Conservation (phyloP, 2,888 invertebrate species). For the Mythimna vitellina region DNA sequence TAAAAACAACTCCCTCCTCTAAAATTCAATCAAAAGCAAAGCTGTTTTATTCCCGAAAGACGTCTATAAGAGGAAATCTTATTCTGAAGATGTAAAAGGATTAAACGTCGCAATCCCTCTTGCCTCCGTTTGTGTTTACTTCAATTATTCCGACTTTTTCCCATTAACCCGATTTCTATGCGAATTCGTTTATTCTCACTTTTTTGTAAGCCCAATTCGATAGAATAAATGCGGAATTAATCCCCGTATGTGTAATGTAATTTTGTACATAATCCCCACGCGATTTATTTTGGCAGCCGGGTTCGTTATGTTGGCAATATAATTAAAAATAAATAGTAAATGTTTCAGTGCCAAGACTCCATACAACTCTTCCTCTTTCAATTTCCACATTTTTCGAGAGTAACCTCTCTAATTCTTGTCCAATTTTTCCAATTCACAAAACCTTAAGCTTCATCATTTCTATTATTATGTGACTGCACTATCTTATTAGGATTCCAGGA, state of each 20-base stretch:
- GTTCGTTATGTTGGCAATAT: slow-evolving; percentile 19
- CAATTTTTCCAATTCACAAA: neutral
- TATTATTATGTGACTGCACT: slow-evolving; percentile 9
- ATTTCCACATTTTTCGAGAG: neutral
- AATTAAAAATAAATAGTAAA: slow-evolving; percentile 30
- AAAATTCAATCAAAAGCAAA: slow-evolving; percentile 66
- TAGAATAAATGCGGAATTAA: slow-evolving; percentile 48
- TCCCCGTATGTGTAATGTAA: slow-evolving; percentile 55
- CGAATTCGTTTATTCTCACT: slow-evolving; percentile 58
- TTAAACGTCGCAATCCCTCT: slow-evolving; percentile 48
- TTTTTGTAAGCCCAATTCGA: slow-evolving; percentile 45
- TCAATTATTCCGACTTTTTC: slow-evolving; percentile 63
- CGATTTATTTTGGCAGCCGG: slow-evolving; percentile 30
- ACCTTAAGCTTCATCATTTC: neutral
- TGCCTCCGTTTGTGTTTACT: slow-evolving; percentile 54
- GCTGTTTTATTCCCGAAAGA: slow-evolving; percentile 61
- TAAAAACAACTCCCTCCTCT: slow-evolving; percentile 48
- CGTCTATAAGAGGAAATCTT: slow-evolving; percentile 61
- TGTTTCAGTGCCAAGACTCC: neutral
- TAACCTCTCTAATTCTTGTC: neutral
- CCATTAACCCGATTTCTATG: slow-evolving; percentile 61
- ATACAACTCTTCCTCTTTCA: neutral
- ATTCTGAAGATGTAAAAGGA: slow-evolving; percentile 65
- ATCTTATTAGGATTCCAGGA: slow-evolving; percentile 14
- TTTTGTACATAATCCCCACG: slow-evolving; percentile 44